These are phyloP conservation scores for Astropecten irregularis DNA, from an alignment of 53 echinoderm and acorn worm genomes.

Conservation along the genomic window DNA sequence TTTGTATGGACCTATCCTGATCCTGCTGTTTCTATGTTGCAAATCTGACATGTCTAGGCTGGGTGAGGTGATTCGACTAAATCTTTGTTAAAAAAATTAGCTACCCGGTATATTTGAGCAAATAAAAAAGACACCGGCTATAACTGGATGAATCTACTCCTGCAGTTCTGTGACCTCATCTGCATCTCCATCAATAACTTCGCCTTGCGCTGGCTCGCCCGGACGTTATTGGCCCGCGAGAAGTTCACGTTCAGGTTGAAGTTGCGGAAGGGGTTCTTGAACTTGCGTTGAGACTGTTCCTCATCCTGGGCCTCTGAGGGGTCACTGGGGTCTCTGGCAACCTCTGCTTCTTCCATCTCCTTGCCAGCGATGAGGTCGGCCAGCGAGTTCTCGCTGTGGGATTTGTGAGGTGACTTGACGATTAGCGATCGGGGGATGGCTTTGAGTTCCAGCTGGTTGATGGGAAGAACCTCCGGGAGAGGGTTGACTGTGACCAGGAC, in stretches of 20 bases:
- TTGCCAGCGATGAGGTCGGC: constrained; percentile 70
- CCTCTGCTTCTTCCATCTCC: constrained; percentile 9
- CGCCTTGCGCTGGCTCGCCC: constrained; percentile 82
- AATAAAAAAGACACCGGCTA: too few relatives aligned
- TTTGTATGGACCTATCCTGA: too few relatives aligned
- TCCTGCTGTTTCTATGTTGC: too few relatives aligned
- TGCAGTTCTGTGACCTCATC: constrained; percentile 76
- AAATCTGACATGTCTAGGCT: too few relatives aligned
- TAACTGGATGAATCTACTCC: constrained; percentile 89
- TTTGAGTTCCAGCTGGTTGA: constrained; percentile 25
- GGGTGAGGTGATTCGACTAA: too few relatives aligned
- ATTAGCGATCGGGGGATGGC: constrained; percentile 27
- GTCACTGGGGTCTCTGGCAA: background rate
- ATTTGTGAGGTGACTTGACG: constrained; percentile 69
- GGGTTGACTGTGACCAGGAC: constrained; percentile 69
- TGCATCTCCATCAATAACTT: constrained; percentile 79
- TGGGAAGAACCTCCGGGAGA: constrained; percentile 61
- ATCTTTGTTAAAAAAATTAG: too few relatives aligned
- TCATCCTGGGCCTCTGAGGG: constrained; percentile 39
- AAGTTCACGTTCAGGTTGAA: constrained; percentile 73
- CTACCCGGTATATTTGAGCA: too few relatives aligned
- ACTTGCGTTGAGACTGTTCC: constrained; percentile 42
- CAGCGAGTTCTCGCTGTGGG: constrained; percentile 98
- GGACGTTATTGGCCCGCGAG: constrained; percentile 60
- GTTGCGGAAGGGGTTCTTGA: constrained; percentile 74